Conservation (phyloP, 2,113 vertebrate genomes). For the Notiomystis cincta region DNA sequence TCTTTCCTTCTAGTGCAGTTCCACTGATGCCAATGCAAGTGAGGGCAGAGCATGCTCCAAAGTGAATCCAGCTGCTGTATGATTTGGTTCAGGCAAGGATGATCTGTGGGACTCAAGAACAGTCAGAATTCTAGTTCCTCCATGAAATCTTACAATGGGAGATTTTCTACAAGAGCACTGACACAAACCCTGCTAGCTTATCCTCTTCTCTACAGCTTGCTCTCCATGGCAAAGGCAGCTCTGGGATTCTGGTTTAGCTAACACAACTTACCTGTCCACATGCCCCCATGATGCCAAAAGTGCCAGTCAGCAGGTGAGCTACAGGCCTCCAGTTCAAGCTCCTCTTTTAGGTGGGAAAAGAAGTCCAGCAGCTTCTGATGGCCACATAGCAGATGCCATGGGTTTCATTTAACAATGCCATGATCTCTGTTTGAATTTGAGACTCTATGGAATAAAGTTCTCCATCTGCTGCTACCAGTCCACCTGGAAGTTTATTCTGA, state of each 20-base stretch:
- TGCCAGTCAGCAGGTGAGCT: not conserved
- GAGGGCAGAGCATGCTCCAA: not conserved
- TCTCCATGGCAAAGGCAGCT: not conserved
- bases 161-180: not conserved
- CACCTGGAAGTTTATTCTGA: not conserved
- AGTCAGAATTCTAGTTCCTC: not conserved
- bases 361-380: not conserved
- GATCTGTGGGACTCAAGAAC: not conserved
- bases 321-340: not conserved
- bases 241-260: not conserved
- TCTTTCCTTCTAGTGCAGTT: not conserved
- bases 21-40: not conserved
- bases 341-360: not conserved
- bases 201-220: not conserved
- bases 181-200: not conserved
- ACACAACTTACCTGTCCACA: not conserved
- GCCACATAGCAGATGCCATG: accelerated
- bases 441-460: not conserved
- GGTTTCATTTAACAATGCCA: not conserved
- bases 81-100: not conserved
- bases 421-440: not conserved
- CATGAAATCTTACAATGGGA: not conserved
- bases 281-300: not conserved
- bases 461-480: not conserved
- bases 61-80: not conserved